Evolutionary conservation across 2,113 vertebrate genomes (phyloP), one percentile per base, ranked within the genome.

Genomic region (Perca schrenkii): DNA sequence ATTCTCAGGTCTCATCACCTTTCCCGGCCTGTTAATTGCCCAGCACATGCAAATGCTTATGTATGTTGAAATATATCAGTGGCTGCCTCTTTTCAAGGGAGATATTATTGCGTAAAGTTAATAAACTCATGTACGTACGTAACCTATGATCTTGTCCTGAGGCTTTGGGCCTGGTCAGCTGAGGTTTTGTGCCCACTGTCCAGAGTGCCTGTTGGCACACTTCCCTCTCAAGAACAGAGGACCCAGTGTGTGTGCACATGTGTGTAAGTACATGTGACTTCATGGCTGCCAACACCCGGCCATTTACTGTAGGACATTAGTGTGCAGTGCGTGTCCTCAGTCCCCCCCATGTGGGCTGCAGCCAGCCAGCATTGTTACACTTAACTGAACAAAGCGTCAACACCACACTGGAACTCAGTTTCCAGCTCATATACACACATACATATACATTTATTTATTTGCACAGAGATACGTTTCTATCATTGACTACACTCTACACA

Each of bases 211-310:
- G 49, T 77, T 86, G 87, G 72, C 80, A 73, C 28, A 64, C 61
- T 50, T 64, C 31, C 47, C 3, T 17, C 31, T 67, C 31, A 66
- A 79, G 60, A 92, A 92, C 90, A 91, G 81, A 85, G 77, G 31
- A 28, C 16, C 54, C 36, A 21, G 60, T 78, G 58, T 66, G 22
- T 53, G 46, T 36, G 22, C 47, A 56, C 8, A 15, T 53, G 46
- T 54, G 85, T 61, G 61, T 70, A 46, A 28, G 63, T 54, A 58
- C 52, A 54, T 72, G 64, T 72, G 79, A 89, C 56, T 83, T 82
- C 43, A 61, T 64, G 72, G 76, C 80, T 76, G 82, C 89, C 88
- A 91, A 89, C 75, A 64, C 64, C 66, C 77, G 47, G 68, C 47
- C 70, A 16, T 85, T 80, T 74, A 68, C 77, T 86, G 78, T 75